phyloP scores from a whole-genome alignment of 2,797 vertebrate genomes.

The Cheirogaleus major region DNA sequence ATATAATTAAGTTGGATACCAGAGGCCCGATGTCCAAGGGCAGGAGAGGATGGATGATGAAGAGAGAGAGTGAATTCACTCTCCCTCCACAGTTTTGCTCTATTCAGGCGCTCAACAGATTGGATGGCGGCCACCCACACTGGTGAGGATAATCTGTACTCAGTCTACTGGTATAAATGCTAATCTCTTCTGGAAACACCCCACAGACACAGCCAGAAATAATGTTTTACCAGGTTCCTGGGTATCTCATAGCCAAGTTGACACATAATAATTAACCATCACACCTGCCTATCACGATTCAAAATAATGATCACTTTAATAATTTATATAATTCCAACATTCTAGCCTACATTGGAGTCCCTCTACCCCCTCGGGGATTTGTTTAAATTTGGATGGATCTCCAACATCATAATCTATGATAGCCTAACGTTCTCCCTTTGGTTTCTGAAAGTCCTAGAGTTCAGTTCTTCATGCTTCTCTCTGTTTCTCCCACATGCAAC shows the following conservation, averaged over 20 bases:
- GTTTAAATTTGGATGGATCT: neutral
- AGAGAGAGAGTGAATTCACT: neutral
- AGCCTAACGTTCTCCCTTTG: neutral
- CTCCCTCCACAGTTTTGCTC: neutral
- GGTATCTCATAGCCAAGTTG: neutral
- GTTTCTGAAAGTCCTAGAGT: neutral
- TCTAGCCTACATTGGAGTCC: neutral
- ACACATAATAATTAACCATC: neutral
- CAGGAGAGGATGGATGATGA: neutral
- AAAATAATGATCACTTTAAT: neutral
- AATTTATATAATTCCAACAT: neutral
- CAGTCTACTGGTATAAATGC: neutral
- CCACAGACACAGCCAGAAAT: neutral
- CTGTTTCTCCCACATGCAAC: neutral
- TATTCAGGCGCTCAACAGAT: neutral
- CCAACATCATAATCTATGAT: neutral
- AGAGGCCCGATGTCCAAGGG: no score
- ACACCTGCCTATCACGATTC: neutral
- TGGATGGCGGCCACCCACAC: no score
- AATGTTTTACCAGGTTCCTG: neutral
- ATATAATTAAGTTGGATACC: neutral
- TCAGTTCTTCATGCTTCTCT: neutral
- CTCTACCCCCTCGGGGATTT: neutral
- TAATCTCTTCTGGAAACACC: neutral
- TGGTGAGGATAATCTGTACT: neutral